Base-by-base conservation (phyloP, 2,113 vertebrate genomes). In the Chloropsis cyanopogon region DNA sequence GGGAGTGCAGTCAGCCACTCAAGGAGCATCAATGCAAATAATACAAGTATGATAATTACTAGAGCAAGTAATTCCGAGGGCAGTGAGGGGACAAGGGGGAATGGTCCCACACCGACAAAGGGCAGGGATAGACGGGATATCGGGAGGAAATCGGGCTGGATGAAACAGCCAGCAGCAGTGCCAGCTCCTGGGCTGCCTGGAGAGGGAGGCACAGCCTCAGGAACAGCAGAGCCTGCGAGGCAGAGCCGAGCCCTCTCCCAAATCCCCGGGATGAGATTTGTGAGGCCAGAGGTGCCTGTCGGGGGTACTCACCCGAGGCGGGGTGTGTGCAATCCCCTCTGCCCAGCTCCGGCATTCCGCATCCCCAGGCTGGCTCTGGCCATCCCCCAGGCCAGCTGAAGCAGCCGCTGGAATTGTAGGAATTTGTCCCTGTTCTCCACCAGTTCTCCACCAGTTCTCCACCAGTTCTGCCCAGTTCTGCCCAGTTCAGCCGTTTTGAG, bases 141-240 rank as follows among this genome's bases (percentile, higher is more conserved):
- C 0, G 16, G 69, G 29, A 7, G 8, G 54, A 2, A 41, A 15
- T 0, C 0, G 61, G 46, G 60, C 4, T 35, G 31, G 69, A 7
- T 23, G 46, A 7, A 11, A 7, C 2, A 19, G 7, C 6, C 71
- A 15, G 82, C 73, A 61, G 82, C 65, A 21, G 19, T 41, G 61
- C 29, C 54, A 41, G 73, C 69, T 49, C 73, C 77, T 1, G 69
- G 66, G 73, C 69, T 61, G 93, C 93, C 85, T 73, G 88, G 93
- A 92, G 93, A 85, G 95, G 93, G 91, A 95, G 86, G 86, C 64
- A 61, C 91, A 90, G 78, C 39, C 88, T 33, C 80, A 35, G 92
- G 65, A 92, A 82, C 69, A 1, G 50, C 70, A 2, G 75, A 44
- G 57, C 37, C 1, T 1, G 57, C 5, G 9, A 6, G 59, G 33